A percentile compares a stretch with the other conserved stretches of the same genome.
Evolutionary conservation across 2,113 vertebrate genomes (phyloP).

Genomic region (Syngnathus scovelli): DNA sequence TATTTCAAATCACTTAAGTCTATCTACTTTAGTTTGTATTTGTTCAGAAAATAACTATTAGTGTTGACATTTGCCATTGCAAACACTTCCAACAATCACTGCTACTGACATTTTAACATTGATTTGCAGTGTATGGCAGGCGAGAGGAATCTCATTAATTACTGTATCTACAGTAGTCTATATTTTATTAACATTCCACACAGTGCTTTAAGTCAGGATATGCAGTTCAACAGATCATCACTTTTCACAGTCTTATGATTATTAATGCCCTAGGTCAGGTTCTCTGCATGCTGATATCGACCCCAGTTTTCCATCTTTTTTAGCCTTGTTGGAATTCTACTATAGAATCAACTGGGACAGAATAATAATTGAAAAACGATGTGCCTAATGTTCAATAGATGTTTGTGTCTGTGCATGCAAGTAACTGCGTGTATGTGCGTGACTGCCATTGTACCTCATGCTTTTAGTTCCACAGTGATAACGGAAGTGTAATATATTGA

Average conservation of each 20-base stretch:
- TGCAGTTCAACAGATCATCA: background rate
- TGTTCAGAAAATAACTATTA: background rate
- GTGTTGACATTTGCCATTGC: too few species aligned
- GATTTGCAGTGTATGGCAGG: too few species aligned
- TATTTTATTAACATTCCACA: background rate
- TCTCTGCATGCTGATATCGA: background rate
- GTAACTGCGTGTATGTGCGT: slow-evolving; percentile 12
- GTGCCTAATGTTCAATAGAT: slow-evolving; percentile 23
- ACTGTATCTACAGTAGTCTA: background rate
- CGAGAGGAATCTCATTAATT: background rate
- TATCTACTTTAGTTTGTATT: background rate
- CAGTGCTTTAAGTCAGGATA: background rate
- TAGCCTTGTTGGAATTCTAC: background rate
- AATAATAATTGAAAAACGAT: slow-evolving; percentile 45
- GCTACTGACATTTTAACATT: too few species aligned
- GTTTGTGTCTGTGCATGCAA: slow-evolving; percentile 15
- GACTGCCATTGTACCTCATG: slow-evolving; percentile 28
- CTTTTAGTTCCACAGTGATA: slow-evolving; percentile 21
- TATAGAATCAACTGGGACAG: slow-evolving; percentile 4
- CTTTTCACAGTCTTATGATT: slow-evolving; percentile 4
- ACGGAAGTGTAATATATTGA: slow-evolving; percentile 6
- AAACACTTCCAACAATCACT: too few species aligned
- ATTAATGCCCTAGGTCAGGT: background rate
- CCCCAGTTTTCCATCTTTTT: background rate
- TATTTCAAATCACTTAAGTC: background rate